Evolutionary conservation across 2,888 invertebrate species (phyloP), one percentile per base, ranked within the genome.

Genomic region (Caenorhabditis japonica): DNA sequence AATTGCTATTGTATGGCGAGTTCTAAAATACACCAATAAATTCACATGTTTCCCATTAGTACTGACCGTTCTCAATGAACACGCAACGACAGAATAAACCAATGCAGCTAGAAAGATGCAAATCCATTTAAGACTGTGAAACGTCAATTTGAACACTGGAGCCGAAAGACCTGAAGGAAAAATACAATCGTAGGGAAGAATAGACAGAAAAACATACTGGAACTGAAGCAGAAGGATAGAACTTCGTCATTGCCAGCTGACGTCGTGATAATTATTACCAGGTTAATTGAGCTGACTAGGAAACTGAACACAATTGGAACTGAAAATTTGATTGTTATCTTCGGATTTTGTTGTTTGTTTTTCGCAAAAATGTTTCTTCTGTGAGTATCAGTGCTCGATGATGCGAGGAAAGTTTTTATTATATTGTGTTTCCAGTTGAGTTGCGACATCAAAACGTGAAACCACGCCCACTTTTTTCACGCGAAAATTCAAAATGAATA

Each of bases 241-340:
- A 53, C 46, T 38, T n/a, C 7, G 12, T 52, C 52, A 5, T 34
- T 7, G 19, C 34, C 34, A 1, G 17, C 53, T 0, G 25, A 12
- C 5, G 38, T 33, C 17, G 25, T 17, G 15, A 30, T 4, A 3
- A 53, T 36, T n/a, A 53, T 46, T 4, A 12, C 17, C 13, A 19
- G 23, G 21, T 62, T 62, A 38, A 62, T 21, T 12, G 41, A 15
- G 8, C 46, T 38, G 12, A 62, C 17, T 3, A 38, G 2, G 21
- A 34, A 36, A 17, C 56, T 58, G 27, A 56, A 13, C 1, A 49
- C n/a, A 5, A 58, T 21, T 3, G 66, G 66, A 30, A 51, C 64
- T 64, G 49, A 19, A 64, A 56, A 30, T n/a, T n/a, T n/a, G n/a
- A n/a, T n/a, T n/a, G n/a, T n/a, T n/a, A n/a, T n/a, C n/a, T n/a